phyloP scores from a whole-genome alignment of 2,888 invertebrate genomes.

The Lacanobia oleracea region DNA sequence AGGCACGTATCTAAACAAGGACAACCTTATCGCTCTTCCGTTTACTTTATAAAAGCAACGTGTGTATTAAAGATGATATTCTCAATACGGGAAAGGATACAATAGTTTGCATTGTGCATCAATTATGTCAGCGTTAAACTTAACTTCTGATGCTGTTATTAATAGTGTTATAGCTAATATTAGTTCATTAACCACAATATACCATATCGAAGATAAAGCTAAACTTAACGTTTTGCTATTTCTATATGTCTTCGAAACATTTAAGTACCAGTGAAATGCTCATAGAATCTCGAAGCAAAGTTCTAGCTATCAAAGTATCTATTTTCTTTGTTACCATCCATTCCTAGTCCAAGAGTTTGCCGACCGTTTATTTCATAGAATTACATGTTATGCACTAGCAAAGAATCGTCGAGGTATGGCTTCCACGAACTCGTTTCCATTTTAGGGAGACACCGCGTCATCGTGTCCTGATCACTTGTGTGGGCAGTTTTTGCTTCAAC shows the following conservation, averaged over 20 bases:
- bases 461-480: conserved; percentile 60
- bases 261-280: not conserved
- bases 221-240: conserved; percentile 1
- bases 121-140: conserved; percentile 56
- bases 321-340: conserved; percentile 46
- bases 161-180: conserved; percentile 1
- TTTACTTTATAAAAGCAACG: conserved; percentile 77
- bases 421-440: conserved; percentile 69
- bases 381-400: conserved; percentile 61
- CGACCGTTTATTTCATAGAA: conserved; percentile 62
- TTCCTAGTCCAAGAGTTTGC: conserved; percentile 30
- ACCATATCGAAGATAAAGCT: not conserved
- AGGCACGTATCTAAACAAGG: conserved; percentile 74
- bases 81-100: conserved; percentile 53
- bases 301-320: conserved; percentile 5
- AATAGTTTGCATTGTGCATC: conserved; percentile 59
- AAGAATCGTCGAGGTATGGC: conserved; percentile 63
- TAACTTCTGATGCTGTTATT: conserved; percentile 36
- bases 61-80: conserved; percentile 67
- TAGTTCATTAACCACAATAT: not conserved
- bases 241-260: conserved; percentile 7
- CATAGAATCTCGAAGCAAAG: conserved; percentile 22
- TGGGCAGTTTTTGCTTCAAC: conserved; percentile 66
- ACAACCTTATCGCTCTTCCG: conserved; percentile 78
- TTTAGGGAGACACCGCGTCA: conserved; percentile 72